phyloP scores from a whole-genome alignment of 1,140 invertebrate genomes.

The Triops cancriformis region DNA sequence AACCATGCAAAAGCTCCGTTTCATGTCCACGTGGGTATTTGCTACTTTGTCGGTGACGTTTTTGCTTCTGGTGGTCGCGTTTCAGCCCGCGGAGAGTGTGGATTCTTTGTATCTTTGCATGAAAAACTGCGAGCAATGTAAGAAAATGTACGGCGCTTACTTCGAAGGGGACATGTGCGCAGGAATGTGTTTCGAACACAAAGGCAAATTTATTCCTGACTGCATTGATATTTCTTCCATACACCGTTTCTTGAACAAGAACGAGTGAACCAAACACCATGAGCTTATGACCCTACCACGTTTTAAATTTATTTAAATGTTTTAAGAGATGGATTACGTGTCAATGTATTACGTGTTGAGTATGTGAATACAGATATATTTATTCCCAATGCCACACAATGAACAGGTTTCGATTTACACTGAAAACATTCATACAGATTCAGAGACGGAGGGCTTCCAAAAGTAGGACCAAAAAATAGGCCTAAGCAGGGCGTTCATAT shows the following conservation, averaged over 20 bases:
- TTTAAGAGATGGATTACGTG: background rate
- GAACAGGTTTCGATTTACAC: background rate
- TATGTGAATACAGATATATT: background rate
- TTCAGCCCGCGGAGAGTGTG: constrained; percentile 9
- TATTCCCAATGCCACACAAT: background rate
- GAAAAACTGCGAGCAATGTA: constrained; percentile 77
- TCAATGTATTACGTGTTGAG: constrained; percentile 8
- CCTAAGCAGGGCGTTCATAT: background rate
- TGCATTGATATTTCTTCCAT: constrained; percentile 70
- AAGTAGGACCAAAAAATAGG: background rate
- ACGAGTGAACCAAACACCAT: constrained; percentile 40
- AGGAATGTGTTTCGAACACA: constrained; percentile 67
- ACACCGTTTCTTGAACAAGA: constrained; percentile 63
- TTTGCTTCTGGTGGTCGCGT: background rate
- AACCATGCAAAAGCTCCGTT: background rate
- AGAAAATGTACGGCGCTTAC: constrained; percentile 72
- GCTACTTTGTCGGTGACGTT: background rate
- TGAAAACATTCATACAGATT: background rate
- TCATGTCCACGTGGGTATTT: background rate
- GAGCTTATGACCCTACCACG: background rate
- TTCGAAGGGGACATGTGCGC: constrained; percentile 75
- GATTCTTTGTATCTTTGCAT: constrained; percentile 47
- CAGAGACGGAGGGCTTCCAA: background rate
- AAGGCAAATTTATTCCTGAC: constrained; percentile 71
- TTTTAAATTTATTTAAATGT: background rate